Evolutionary conservation across 2,888 invertebrate genomes (phyloP), one percentile per base, ranked within the genome.

Genomic region (Brachynemurus nebulosus): DNA sequence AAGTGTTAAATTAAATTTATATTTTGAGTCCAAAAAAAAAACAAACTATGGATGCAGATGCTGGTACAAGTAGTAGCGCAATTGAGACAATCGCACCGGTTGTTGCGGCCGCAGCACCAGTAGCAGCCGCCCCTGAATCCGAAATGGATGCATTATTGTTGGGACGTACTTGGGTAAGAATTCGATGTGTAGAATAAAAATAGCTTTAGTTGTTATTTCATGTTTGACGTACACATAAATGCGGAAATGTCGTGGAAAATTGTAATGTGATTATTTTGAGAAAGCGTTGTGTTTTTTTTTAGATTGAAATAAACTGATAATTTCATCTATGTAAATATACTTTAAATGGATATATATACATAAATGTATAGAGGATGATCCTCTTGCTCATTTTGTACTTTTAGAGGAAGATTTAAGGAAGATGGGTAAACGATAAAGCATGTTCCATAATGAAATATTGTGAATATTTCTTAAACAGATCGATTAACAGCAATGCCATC

Each of bases 71-170:
- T n/a, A n/a, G n/a, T n/a, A n/a, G n/a, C n/a, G n/a, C n/a, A n/a
- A n/a, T n/a, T n/a, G n/a, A n/a, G n/a, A n/a, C n/a, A n/a, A n/a
- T n/a, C n/a, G n/a, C n/a, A n/a, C n/a, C n/a, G 50, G 52, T 47
- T 46, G 61, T 57, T 57, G 59, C 58, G 41, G 58, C 55, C 50
- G 68, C 69, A 20, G 57, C 58, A 49, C 57, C 58, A 49, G 59
- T 60, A 7, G 72, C 76, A 61, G 69, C 76, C 41, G 69, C 75
- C 33, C 71, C 77, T 7, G 82, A 81, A 62, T 78, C 81, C 53
- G 83, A 83, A 69, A 83, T 84, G 83, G 83, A 84, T 59, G 83
- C 83, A 38, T 64, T 84, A 53, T 72, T 84, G 51, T 71, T 84
- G 44, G 83, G 83, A 51, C 70, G 82, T 59, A 83, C 82, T 41